Evolutionary conservation across 1,140 invertebrate species (phyloP).

Genomic region (Heterodera schachtii): DNA sequence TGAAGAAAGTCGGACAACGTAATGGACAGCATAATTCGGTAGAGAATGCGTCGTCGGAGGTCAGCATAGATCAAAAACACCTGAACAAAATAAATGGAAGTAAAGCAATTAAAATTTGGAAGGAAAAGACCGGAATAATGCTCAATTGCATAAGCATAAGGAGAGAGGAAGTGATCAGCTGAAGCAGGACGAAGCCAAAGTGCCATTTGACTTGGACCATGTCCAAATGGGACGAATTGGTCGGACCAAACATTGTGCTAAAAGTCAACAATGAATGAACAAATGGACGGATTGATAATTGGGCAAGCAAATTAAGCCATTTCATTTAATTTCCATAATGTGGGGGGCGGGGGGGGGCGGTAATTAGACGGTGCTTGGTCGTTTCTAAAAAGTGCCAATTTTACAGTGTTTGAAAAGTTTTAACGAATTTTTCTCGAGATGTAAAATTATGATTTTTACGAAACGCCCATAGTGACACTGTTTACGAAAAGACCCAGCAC

Average conservation of each 20-base stretch:
- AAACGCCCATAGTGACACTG: no score
- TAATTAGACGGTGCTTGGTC: no score
- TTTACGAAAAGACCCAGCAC: no score
- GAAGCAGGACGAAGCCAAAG: constrained; percentile 9
- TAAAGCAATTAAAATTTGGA: background rate
- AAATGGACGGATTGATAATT: background rate
- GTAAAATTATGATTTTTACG: no score
- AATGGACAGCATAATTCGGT: constrained; percentile 31
- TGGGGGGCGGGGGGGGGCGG: no score
- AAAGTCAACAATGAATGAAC: background rate
- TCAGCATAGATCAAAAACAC: constrained; percentile 21
- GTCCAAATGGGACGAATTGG: background rate
- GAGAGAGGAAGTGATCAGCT: constrained; percentile 20
- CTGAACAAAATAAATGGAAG: background rate
- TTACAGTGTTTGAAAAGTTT: no score
- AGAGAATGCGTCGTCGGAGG: constrained; percentile 25
- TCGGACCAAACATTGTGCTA: background rate
- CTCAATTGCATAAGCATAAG: constrained; percentile 15
- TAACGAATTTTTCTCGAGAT: no score
- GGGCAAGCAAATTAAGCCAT: no score
- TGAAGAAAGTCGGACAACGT: constrained; percentile 24
- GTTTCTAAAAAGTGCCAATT: no score
- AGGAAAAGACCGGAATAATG: constrained; percentile 13
- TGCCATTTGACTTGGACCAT: background rate
- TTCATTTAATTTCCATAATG: no score